phyloP scores from a whole-genome alignment of 1,140 invertebrate species.

The Drosophila kanapiae region DNA sequence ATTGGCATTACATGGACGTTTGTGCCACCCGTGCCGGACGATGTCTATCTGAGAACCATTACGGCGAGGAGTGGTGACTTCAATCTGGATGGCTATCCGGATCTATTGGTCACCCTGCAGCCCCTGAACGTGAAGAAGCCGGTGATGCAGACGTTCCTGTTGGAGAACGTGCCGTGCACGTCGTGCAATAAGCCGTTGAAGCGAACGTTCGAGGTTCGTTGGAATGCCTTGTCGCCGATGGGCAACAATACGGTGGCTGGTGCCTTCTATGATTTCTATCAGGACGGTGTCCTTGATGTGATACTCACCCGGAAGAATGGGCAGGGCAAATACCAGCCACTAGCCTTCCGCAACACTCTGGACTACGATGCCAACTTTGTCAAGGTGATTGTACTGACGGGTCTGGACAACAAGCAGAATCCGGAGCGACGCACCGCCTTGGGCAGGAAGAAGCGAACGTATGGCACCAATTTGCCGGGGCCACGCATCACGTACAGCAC shows the following conservation, averaged over 20 bases:
- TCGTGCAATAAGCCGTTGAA: constrained; percentile 86
- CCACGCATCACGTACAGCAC: constrained; percentile 95
- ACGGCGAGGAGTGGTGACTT: constrained; percentile 95
- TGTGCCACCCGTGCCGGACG: constrained; percentile 86
- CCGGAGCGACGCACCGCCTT: constrained; percentile 89
- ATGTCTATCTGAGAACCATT: constrained; percentile 89
- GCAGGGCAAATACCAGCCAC: constrained; percentile 84
- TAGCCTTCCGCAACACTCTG: constrained; percentile 94
- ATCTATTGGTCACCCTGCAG: constrained; percentile 93
- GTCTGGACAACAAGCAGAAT: constrained; percentile 90
- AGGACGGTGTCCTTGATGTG: constrained; percentile 92
- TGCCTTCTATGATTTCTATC: constrained; percentile 97
- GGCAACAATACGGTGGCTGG: constrained; percentile 91
- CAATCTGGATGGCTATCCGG: constrained; percentile 98
- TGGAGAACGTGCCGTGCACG: constrained; percentile 91
- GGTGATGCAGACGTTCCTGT: constrained; percentile 88
- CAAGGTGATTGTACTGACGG: constrained; percentile 97
- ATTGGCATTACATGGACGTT: constrained; percentile 90
- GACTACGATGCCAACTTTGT: constrained; percentile 98
- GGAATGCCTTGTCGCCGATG: constrained; percentile 90
- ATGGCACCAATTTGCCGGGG: constrained; percentile 95
- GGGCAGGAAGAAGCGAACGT: constrained; percentile 92
- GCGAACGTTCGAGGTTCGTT: constrained; percentile 91
- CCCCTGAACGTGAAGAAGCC: constrained; percentile 85
- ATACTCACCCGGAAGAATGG: constrained; percentile 90